Evolutionary conservation across 2,888 invertebrate species (phyloP).

Genomic region (Nephrotoma guestfalica): DNA sequence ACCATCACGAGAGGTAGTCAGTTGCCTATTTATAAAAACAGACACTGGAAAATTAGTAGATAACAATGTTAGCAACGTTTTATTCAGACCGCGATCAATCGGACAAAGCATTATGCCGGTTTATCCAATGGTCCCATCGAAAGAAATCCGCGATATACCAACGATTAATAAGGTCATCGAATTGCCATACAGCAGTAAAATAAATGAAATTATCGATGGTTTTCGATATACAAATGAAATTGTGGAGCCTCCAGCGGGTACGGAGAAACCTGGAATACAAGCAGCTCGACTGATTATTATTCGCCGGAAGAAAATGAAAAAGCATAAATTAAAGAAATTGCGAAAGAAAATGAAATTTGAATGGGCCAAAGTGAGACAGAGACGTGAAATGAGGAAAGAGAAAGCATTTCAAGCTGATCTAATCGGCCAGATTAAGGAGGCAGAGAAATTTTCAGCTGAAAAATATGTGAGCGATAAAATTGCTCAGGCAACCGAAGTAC

Average conservation of each 20-base stretch:
- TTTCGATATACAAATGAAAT: neutral
- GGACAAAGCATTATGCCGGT: neutral
- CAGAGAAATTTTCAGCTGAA: slow-evolving; percentile 62
- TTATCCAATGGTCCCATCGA: neutral
- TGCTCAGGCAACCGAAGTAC: slow-evolving; percentile 41
- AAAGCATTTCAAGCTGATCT: slow-evolving; percentile 60
- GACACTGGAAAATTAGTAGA: neutral
- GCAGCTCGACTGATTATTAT: slow-evolving; percentile 63
- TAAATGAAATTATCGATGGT: neutral
- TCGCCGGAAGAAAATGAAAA: slow-evolving; percentile 71
- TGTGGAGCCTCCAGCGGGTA: neutral
- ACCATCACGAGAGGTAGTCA: neutral
- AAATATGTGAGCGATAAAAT: slow-evolving; percentile 52
- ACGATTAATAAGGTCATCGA: neutral
- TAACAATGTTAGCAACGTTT: neutral
- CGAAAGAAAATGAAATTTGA: slow-evolving; percentile 63
- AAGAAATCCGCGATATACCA: slow-evolving; percentile 2
- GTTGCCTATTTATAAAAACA: neutral
- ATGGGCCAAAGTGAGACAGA: slow-evolving; percentile 56
- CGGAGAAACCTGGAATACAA: slow-evolving; percentile 42
- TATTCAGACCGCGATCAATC: neutral
- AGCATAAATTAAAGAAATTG: slow-evolving; percentile 67
- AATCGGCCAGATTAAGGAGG: slow-evolving; percentile 50
- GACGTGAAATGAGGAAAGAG: slow-evolving; percentile 58
- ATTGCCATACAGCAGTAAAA: neutral